Percentiles rank a stretch among this genome's conserved stretches.
Conservation (phyloP, 2,888 invertebrate species). For the Andrena hattorfiana region DNA sequence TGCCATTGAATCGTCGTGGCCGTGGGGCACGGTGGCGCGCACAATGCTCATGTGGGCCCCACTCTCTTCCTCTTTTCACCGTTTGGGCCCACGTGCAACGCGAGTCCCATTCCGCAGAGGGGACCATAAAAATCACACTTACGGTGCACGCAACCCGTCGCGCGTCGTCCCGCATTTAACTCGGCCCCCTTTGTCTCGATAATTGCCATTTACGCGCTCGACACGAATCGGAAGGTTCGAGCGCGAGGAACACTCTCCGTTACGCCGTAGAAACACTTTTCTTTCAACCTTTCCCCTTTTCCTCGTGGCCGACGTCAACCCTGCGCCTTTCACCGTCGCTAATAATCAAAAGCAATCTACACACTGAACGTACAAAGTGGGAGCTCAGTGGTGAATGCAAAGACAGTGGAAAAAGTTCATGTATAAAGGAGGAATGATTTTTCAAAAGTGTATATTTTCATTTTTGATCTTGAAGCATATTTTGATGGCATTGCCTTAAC, state of each 20-base stretch:
- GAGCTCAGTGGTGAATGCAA: too few relatives aligned
- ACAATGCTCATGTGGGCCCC: slow-evolving; percentile 70
- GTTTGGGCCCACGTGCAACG: slow-evolving; percentile 59
- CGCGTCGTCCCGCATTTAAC: slow-evolving; percentile 1
- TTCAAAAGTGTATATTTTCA: too few relatives aligned
- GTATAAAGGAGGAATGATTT: too few relatives aligned
- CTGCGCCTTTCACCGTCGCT: not conserved
- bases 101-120: slow-evolving; percentile 21
- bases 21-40: slow-evolving; percentile 21
- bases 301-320: not conserved
- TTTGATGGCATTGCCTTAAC: too few relatives aligned
- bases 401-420: too few relatives aligned
- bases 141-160: not conserved
- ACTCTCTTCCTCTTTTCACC: slow-evolving; percentile 24
- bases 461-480: too few relatives aligned
- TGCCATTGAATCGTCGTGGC: slow-evolving; percentile 54
- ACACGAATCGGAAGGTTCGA: not conserved
- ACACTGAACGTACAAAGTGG: too few relatives aligned
- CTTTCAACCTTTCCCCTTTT: not conserved
- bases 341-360: not conserved
- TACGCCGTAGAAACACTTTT: not conserved
- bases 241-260: not conserved
- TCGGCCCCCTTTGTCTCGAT: slow-evolving; percentile 1
- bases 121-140: slow-evolving; percentile 47
- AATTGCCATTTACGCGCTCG: slow-evolving; percentile 20